Evolutionary conservation across 2,113 vertebrate species (phyloP).

Genomic region (Dasypus novemcinctus): DNA sequence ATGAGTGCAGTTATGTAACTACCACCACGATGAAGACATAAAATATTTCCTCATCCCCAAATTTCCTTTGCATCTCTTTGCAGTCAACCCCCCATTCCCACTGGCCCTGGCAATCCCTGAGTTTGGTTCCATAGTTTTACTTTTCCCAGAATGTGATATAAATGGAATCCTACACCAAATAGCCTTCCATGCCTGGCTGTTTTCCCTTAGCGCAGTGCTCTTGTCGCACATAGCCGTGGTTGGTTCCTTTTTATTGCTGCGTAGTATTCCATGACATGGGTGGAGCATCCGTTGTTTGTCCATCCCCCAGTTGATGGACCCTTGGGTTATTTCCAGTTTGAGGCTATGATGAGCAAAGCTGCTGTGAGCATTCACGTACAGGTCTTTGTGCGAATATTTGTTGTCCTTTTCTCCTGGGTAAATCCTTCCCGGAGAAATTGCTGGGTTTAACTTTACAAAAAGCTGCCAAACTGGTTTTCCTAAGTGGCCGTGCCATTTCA

Average conservation of each 20-base stretch:
- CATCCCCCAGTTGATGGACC: rapidly evolving
- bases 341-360: background rate
- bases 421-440: background rate
- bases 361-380: rapidly evolving
- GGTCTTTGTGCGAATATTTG: background rate
- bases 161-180: rapidly evolving
- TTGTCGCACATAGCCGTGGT: rapidly evolving
- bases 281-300: rapidly evolving
- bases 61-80: background rate
- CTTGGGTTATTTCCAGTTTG: background rate
- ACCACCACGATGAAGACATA: rapidly evolving
- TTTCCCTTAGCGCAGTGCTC: rapidly evolving
- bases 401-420: background rate
- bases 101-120: rapidly evolving
- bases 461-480: background rate
- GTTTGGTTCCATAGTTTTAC: rapidly evolving
- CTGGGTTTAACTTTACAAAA: background rate
- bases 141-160: background rate
- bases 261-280: rapidly evolving
- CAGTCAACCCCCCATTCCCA: background rate
- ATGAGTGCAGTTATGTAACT: no score
- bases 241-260: background rate
- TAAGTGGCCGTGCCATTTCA: rapidly evolving
- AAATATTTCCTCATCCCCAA: rapidly evolving
- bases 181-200: background rate